Conservation (phyloP, 2,888 invertebrate genomes). For the Polietes domitor region DNA sequence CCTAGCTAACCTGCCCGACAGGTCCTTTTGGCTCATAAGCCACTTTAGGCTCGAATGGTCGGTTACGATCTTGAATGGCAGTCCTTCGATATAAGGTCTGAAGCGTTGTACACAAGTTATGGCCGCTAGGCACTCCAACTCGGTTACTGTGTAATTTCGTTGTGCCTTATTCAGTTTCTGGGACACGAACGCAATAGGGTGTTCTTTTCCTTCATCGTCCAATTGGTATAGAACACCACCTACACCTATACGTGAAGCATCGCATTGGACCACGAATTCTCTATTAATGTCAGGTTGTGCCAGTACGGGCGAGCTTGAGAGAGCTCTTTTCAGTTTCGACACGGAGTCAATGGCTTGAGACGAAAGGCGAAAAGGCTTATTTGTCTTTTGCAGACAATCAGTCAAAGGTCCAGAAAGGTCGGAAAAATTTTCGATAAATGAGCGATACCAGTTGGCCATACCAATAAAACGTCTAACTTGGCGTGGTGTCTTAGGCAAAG, state of each 20-base stretch:
- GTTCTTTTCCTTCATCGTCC: neutral
- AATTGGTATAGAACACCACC: slow-evolving; percentile 44
- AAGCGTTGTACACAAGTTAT: slow-evolving; percentile 18
- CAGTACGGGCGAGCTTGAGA: slow-evolving; percentile 40
- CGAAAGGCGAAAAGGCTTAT: slow-evolving; percentile 10
- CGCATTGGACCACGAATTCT: slow-evolving; percentile 53
- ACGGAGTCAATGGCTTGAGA: slow-evolving; percentile 14
- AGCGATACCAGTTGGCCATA: slow-evolving; percentile 48
- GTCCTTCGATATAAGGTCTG: slow-evolving; percentile 34
- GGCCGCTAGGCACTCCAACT: slow-evolving; percentile 34
- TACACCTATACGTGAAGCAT: slow-evolving; percentile 43
- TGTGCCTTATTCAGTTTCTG: slow-evolving; percentile 27
- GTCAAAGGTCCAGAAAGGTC: slow-evolving; percentile 48
- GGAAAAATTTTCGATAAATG: slow-evolving; percentile 44
- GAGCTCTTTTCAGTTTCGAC: slow-evolving; percentile 34
- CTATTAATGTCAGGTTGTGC: slow-evolving; percentile 41
- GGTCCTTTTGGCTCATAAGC: slow-evolving; percentile 39
- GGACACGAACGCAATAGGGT: slow-evolving; percentile 13
- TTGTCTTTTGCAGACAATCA: slow-evolving; percentile 36
- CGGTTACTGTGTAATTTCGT: slow-evolving; percentile 36
- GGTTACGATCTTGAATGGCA: slow-evolving; percentile 35
- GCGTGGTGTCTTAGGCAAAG: slow-evolving; percentile 39
- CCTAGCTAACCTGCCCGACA: slow-evolving; percentile 21
- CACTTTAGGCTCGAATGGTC: slow-evolving; percentile 41
- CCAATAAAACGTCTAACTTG: slow-evolving; percentile 50